A percentile compares a stretch with the other conserved stretches of the same genome.
These are phyloP conservation scores for Anomalospiza imberbis DNA, from an alignment of 2,797 vertebrate genomes.

Conservation along the genomic window DNA sequence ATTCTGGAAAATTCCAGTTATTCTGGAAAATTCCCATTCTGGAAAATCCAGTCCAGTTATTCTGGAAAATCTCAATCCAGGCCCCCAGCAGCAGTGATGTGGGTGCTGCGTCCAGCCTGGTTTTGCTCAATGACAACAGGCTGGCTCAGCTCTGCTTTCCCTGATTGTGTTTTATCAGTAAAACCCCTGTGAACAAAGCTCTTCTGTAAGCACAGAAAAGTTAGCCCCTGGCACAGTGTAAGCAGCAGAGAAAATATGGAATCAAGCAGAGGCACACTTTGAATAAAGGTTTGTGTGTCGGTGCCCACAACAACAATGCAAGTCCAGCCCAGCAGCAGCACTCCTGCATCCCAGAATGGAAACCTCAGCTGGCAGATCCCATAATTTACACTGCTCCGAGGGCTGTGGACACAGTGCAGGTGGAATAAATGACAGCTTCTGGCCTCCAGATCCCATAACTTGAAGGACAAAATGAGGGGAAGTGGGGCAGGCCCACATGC, in stretches of 20 bases:
- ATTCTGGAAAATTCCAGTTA: too few species aligned
- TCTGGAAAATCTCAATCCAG: background rate
- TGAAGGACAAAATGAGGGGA: background rate
- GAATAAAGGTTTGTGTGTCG: rapidly evolving
- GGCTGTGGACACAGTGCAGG: background rate
- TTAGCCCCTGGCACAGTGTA: background rate
- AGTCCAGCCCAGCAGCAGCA: background rate
- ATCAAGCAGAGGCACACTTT: background rate
- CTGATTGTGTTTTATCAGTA: background rate
- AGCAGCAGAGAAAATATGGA: background rate
- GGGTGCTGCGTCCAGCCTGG: rapidly evolving
- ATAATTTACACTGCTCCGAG: background rate
- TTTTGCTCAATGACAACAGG: background rate
- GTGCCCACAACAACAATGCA: rapidly evolving
- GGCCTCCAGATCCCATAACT: background rate
- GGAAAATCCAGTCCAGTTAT: background rate
- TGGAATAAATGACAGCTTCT: background rate
- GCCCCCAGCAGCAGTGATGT: rapidly evolving
- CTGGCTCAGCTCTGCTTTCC: background rate
- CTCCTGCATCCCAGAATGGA: background rate
- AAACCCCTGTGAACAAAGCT: background rate
- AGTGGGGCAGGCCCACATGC: background rate
- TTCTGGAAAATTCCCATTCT: too few species aligned
- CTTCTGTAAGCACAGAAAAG: background rate
- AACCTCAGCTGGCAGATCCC: background rate